Conservation (phyloP, 2,113 vertebrate species). For the Myotis yumanensis region DNA sequence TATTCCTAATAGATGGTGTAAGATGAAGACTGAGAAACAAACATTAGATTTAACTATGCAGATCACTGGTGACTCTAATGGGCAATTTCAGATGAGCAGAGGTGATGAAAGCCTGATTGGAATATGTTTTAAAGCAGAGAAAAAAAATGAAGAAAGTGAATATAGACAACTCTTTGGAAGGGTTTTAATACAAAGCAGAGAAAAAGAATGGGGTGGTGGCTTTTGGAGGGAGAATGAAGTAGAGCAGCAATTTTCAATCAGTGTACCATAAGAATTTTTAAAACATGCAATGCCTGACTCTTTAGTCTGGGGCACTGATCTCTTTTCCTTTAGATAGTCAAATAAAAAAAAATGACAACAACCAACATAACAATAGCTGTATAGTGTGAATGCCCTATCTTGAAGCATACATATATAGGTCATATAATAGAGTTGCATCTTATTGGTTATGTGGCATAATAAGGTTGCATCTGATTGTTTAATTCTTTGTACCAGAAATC, state of each 20-base stretch:
- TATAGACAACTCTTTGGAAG: background rate
- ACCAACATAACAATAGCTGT: background rate
- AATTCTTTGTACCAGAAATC: background rate
- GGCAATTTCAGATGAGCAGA: background rate
- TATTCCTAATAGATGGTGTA: background rate
- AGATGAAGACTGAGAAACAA: background rate
- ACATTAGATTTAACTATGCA: background rate
- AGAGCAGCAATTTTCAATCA: background rate
- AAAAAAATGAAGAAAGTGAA: background rate
- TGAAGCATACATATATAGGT: background rate
- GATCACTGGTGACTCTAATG: background rate
- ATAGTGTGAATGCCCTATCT: background rate
- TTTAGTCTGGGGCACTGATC: background rate
- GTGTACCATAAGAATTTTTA: background rate
- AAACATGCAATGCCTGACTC: background rate
- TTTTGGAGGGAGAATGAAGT: background rate
- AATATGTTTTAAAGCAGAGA: background rate
- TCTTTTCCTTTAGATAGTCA: background rate
- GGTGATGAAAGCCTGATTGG: background rate
- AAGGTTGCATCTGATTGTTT: background rate
- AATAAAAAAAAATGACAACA: background rate
- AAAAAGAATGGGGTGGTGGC: background rate
- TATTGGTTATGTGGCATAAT: too few relatives aligned
- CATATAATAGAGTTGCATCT: background rate
- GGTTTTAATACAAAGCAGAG: background rate